Conservation (phyloP, 1,140 invertebrate species). For the Laodelphax striatellus region DNA sequence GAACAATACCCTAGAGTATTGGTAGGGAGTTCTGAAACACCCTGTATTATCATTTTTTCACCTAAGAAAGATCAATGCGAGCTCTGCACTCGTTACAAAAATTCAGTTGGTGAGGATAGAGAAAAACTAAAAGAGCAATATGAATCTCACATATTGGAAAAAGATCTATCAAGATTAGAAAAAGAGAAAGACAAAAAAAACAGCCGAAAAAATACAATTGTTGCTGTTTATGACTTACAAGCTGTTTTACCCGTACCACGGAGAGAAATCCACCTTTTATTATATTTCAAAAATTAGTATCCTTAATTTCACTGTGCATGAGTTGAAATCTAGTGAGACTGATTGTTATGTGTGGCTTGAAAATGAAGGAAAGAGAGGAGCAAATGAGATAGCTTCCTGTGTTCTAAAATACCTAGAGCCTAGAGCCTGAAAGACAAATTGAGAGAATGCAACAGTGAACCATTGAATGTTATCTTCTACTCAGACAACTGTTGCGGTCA, state of each 20-base stretch:
- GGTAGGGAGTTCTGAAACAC: too few relatives aligned
- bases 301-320: slow-evolving; percentile 34
- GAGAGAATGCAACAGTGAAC: slow-evolving; percentile 14
- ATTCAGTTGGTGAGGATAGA: not conserved
- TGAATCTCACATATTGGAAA: slow-evolving; percentile 2
- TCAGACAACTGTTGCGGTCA: slow-evolving; percentile 30
- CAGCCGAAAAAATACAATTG: not conserved
- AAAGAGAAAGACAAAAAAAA: slow-evolving; percentile 6
- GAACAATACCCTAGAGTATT: too few relatives aligned
- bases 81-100: not conserved
- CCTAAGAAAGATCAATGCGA: slow-evolving; percentile 17
- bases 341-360: slow-evolving; percentile 35
- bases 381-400: slow-evolving; percentile 33
- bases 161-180: slow-evolving; percentile 2
- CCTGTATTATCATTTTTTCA: slow-evolving; percentile 13
- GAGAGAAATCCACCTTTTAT: slow-evolving; percentile 8
- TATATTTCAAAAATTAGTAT: slow-evolving; percentile 24
- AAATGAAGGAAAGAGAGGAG: slow-evolving; percentile 29
- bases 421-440: not conserved
- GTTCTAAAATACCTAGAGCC: slow-evolving; percentile 26
- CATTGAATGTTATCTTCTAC: slow-evolving; percentile 28
- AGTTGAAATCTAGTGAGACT: slow-evolving; percentile 24
- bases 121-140: not conserved
- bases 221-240: slow-evolving; percentile 9
- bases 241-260: slow-evolving; percentile 1